phyloP scores from a whole-genome alignment of 35 echinoderm and acorn worm species.

The Strongylocentrotus purpuratus region DNA sequence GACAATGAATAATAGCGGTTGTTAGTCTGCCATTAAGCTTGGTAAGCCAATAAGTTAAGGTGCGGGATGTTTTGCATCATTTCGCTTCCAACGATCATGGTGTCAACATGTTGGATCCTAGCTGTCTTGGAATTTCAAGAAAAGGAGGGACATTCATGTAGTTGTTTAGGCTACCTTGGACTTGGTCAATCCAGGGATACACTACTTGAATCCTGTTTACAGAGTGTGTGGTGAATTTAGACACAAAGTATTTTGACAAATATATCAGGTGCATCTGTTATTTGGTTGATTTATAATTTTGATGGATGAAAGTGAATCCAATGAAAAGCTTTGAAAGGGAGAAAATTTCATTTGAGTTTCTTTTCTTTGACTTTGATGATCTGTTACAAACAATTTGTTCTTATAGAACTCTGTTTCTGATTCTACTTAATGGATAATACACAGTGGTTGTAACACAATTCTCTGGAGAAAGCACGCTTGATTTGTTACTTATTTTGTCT shows the following conservation, averaged over 20 bases:
- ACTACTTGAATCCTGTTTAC: neutral
- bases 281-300: neutral
- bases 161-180: too few relatives aligned
- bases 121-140: neutral
- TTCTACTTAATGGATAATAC: too few relatives aligned
- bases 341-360: neutral
- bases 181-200: too few relatives aligned
- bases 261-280: neutral
- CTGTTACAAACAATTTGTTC: too few relatives aligned
- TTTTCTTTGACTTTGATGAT: too few relatives aligned
- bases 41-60: neutral
- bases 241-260: neutral
- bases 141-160: too few relatives aligned
- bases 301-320: neutral
- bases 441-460: too few relatives aligned
- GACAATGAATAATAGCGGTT: constrained; percentile 14
- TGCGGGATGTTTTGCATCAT: neutral
- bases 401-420: too few relatives aligned
- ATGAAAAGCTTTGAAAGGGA: neutral
- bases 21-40: neutral
- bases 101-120: neutral
- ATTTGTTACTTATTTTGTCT: too few relatives aligned
- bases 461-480: too few relatives aligned
- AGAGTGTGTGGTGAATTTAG: neutral
- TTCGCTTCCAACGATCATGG: neutral